A percentile compares a stretch with the other conserved stretches of the same genome.
phyloP scores from a whole-genome alignment of 2,797 vertebrate species.

The Lepidocolaptes lacrymiger region DNA sequence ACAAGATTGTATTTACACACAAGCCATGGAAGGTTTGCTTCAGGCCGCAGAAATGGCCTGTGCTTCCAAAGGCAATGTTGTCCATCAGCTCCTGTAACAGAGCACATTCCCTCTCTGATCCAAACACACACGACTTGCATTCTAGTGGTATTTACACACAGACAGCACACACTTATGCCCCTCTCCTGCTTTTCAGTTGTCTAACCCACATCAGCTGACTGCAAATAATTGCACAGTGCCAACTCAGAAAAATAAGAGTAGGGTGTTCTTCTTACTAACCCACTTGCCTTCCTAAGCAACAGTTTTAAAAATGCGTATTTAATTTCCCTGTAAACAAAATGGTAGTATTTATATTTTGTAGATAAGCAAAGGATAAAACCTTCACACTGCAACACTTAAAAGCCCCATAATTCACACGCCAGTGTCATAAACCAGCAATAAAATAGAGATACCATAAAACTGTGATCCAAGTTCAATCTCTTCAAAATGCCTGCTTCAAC shows the following conservation, averaged over 20 bases:
- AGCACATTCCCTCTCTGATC: not conserved
- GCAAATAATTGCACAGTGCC: not conserved
- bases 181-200: not conserved
- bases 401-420: conserved; percentile 4
- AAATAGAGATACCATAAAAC: conserved; percentile 37
- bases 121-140: not conserved
- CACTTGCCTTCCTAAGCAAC: not conserved
- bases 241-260: not conserved
- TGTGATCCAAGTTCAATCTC: not conserved
- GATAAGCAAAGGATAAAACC: conserved; percentile 1
- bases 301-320: not conserved
- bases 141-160: not conserved
- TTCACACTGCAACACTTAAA: not conserved
- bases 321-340: not conserved
- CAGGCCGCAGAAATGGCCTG: not conserved
- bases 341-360: not conserved
- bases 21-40: not conserved
- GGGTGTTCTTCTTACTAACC: not conserved
- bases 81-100: not conserved
- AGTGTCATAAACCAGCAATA: not conserved
- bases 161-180: fast-evolving
- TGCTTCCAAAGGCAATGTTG: not conserved
- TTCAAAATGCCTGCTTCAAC: not conserved
- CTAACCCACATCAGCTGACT: not conserved
- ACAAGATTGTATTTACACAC: too few relatives aligned